Conservation (phyloP, 2,113 vertebrate species). For the Chlamydotis undulata region DNA sequence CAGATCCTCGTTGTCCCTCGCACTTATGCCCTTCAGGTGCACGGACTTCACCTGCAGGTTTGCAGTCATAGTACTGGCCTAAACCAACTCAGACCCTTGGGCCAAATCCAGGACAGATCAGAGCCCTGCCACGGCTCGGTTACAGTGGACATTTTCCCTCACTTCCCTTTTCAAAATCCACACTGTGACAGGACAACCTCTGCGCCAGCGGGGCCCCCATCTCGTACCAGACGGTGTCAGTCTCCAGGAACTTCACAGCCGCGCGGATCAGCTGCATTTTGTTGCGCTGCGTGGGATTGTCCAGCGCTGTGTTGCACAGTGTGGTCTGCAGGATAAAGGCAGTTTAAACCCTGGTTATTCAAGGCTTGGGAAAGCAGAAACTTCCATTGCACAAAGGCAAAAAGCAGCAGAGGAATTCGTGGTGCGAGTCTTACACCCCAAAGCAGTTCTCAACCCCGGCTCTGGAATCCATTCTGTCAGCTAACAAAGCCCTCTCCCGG, state of each 20-base stretch:
- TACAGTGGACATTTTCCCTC: not conserved
- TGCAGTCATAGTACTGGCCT: not conserved
- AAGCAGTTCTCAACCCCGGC: not conserved
- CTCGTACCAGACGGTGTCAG: slow-evolving; percentile 91
- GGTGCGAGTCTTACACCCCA: not conserved
- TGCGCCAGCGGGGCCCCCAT: not conserved
- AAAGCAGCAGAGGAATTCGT: not conserved
- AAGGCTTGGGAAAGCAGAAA: not conserved
- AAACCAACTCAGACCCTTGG: not conserved
- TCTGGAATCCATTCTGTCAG: not conserved
- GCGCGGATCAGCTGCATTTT: slow-evolving; percentile 88
- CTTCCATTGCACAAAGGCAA: not conserved
- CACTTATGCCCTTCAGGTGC: fast-evolving
- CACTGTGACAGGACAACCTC: too few relatives aligned
- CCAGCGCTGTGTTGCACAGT: slow-evolving; percentile 92
- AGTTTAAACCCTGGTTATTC: not conserved
- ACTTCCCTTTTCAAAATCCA: not conserved
- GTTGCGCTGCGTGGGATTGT: slow-evolving; percentile 89
- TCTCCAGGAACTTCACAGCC: slow-evolving; percentile 92
- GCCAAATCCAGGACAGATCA: not conserved
- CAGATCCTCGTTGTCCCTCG: not conserved
- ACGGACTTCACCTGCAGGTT: not conserved
- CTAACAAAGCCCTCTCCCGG: not conserved
- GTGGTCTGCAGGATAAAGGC: slow-evolving; percentile 82
- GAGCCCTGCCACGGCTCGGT: not conserved